Percentiles rank a stretch among this genome's conserved stretches.
Conservation (phyloP, 2,888 invertebrate genomes). For the Myopa testacea region DNA sequence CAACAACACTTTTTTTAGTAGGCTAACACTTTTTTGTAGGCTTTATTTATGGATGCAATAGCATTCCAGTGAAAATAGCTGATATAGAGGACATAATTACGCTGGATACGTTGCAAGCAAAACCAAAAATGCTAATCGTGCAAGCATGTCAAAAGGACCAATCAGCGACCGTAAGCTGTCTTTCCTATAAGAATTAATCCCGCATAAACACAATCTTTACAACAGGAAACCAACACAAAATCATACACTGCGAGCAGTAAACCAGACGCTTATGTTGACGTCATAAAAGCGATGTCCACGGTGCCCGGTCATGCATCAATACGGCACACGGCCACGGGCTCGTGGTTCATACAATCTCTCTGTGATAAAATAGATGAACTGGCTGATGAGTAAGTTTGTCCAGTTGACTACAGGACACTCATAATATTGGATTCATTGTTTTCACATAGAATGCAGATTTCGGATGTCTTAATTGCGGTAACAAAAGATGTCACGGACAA, state of each 20-base stretch:
- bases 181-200: background rate
- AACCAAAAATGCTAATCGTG: constrained; percentile 72
- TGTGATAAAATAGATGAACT: constrained; percentile 56
- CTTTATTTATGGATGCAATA: constrained; percentile 70
- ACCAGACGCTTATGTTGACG: constrained; percentile 53
- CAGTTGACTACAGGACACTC: background rate
- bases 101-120: constrained; percentile 64
- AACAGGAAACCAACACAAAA: constrained; percentile 7
- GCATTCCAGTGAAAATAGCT: constrained; percentile 68
- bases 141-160: constrained; percentile 72
- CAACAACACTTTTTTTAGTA: background rate
- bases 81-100: constrained; percentile 70
- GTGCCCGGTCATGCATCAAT: constrained; percentile 62
- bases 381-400: constrained; percentile 53
- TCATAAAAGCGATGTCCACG: constrained; percentile 64
- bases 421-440: constrained; percentile 13
- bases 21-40: constrained; percentile 56
- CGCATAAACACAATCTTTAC: background rate
- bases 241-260: background rate
- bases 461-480: constrained; percentile 60
- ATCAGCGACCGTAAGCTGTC: constrained; percentile 18
- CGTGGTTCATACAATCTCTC: constrained; percentile 66
- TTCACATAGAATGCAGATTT: constrained; percentile 56
- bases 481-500: constrained; percentile 53
- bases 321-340: constrained; percentile 59